Conservation (phyloP, 2,113 vertebrate species). For the Puntigrus tetrazona region DNA sequence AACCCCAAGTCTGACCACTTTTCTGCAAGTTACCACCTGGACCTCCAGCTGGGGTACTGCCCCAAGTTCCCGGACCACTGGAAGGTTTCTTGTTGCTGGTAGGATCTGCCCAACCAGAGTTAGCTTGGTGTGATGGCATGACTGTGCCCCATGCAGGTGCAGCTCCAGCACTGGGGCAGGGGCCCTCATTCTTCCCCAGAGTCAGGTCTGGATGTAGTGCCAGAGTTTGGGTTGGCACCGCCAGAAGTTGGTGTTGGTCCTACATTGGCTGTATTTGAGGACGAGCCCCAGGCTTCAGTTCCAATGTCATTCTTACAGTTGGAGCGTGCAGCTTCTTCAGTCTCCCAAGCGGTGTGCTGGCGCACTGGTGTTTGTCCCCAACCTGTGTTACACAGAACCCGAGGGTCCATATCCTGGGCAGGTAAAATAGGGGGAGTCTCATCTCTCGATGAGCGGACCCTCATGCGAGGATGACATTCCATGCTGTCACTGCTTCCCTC, state of each 20-base stretch:
- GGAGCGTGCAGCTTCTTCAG: constrained; percentile 84
- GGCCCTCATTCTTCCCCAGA: constrained; percentile 86
- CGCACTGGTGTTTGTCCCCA: constrained; percentile 98
- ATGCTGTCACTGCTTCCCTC: constrained; percentile 87
- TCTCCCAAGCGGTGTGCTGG: constrained; percentile 97
- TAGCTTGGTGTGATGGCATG: constrained; percentile 66
- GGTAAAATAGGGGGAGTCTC: constrained; percentile 78
- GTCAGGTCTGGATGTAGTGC: constrained; percentile 81
- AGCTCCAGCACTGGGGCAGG: constrained; percentile 86
- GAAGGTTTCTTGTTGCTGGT: constrained; percentile 81
- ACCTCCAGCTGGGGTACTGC: constrained; percentile 76
- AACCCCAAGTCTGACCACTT: constrained; percentile 88
- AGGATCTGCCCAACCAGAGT: constrained; percentile 83
- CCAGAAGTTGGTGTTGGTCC: constrained; percentile 61
- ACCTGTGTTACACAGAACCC: constrained; percentile 95
- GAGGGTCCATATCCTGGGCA: constrained; percentile 91
- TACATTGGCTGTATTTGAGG: constrained; percentile 59
- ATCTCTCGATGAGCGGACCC: constrained; percentile 75
- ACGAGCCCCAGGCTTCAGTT: constrained; percentile 89
- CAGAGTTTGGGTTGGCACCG: constrained; percentile 64
- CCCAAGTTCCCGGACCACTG: constrained; percentile 85
- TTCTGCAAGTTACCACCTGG: constrained; percentile 82
- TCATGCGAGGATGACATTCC: constrained; percentile 77
- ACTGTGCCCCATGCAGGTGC: constrained; percentile 89
- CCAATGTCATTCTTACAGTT: constrained; percentile 87